Percentiles rank a stretch among this genome's conserved stretches.
Conservation (phyloP, 2,797 vertebrate genomes). For the Pelochelys cantorii region DNA sequence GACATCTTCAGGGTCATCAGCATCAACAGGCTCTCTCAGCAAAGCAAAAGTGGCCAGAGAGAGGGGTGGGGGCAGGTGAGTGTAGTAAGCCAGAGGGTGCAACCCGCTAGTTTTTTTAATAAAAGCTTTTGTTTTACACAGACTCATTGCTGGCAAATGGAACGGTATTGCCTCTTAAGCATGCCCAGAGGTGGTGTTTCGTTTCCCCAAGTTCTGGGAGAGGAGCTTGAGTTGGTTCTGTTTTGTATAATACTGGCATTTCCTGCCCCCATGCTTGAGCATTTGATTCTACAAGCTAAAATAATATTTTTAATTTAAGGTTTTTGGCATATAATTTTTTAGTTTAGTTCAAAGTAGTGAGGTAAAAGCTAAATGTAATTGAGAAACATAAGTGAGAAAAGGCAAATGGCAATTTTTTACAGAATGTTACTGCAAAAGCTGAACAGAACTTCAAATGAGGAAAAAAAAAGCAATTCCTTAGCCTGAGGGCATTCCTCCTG, state of each 20-base stretch:
- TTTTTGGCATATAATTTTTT: not conserved
- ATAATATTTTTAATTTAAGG: not conserved
- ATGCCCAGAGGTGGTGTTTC: not conserved
- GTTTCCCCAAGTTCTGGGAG: not conserved
- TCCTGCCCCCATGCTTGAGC: not conserved
- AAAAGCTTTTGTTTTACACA: not conserved
- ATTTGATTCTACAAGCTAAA: not conserved
- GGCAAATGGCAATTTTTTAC: not conserved
- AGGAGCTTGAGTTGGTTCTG: not conserved
- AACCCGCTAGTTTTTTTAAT: not conserved
- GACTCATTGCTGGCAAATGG: not conserved
- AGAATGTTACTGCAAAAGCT: not conserved
- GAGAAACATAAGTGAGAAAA: not conserved
- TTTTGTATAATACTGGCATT: not conserved
- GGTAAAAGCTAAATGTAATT: not conserved
- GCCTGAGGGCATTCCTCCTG: not conserved
- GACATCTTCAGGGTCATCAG: no score
- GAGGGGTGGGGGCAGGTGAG: no score
- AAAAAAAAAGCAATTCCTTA: not conserved
- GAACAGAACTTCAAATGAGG: not conserved
- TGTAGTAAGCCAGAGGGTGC: no score
- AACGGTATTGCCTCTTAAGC: not conserved
- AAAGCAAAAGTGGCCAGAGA: no score
- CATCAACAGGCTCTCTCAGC: no score
- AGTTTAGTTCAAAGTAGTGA: not conserved